Evolutionary conservation across 1,140 invertebrate species (phyloP).

Genomic region (Diorhabda sublineata): DNA sequence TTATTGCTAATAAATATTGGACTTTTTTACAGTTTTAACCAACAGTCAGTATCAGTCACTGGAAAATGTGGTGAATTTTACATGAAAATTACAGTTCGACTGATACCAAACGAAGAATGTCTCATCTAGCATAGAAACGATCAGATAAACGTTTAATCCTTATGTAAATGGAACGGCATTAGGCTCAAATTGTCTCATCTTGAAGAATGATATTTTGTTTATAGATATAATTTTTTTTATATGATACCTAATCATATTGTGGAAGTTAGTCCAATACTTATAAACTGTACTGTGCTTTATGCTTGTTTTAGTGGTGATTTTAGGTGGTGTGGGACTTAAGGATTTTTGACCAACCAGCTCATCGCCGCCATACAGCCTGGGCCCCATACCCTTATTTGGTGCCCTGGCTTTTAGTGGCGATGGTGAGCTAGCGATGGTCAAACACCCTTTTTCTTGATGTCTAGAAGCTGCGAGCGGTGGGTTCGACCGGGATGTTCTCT

Average conservation of each 20-base stretch:
- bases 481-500: conserved; percentile 81
- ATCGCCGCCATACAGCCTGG: conserved; percentile 8
- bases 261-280: conserved; percentile 45
- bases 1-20: conserved; percentile 47
- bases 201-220: neutral
- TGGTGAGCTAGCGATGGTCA: conserved; percentile 53
- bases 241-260: neutral
- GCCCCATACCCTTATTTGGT: neutral
- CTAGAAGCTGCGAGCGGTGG: conserved; percentile 56
- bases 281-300: conserved; percentile 43
- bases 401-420: conserved; percentile 16
- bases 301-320: conserved; percentile 55
- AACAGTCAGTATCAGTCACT: conserved; percentile 17
- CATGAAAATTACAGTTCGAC: conserved; percentile 4
- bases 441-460: conserved; percentile 62
- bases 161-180: neutral
- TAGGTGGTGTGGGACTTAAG: conserved; percentile 59
- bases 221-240: neutral
- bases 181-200: neutral
- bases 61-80: conserved; percentile 12
- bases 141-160: neutral
- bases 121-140: neutral
- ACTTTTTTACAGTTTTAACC: conserved; percentile 35
- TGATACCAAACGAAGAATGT: conserved; percentile 8
- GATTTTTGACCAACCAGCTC: conserved; percentile 60